Percentiles rank a stretch among this genome's conserved stretches.
Conservation (phyloP, 1,140 invertebrate species). For the Ceratosolen solmsi region DNA sequence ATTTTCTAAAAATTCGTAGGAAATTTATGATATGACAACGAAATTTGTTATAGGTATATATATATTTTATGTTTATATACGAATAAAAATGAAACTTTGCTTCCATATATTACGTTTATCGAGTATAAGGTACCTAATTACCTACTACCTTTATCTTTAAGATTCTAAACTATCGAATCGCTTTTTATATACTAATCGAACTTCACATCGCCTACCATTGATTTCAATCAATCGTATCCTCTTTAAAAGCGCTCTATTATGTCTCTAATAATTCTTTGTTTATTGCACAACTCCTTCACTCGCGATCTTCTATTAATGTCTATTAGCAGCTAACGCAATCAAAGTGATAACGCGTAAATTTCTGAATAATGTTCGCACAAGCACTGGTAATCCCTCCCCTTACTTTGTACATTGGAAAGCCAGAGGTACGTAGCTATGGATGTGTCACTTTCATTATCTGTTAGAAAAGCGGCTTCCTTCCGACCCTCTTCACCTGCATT, state of each 20-base stretch:
- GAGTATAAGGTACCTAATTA: constrained; percentile 13
- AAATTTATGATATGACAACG: constrained; percentile 42
- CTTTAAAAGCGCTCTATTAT: not conserved
- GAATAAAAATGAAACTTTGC: constrained; percentile 27
- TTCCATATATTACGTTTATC: not conserved
- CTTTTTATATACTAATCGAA: constrained; percentile 1
- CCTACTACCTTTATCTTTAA: not conserved
- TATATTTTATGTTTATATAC: not conserved
- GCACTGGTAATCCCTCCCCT: constrained; percentile 23
- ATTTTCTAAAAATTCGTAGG: constrained; percentile 29
- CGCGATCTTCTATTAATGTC: too few species aligned
- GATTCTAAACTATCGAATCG: not conserved
- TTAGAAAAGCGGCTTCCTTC: not conserved
- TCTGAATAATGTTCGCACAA: not conserved
- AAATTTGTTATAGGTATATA: constrained; percentile 3
- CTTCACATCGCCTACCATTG: not conserved
- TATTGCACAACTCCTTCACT: constrained; percentile 19
- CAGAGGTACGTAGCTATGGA: not conserved
- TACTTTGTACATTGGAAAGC: constrained; percentile 15
- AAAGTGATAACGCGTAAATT: not conserved
- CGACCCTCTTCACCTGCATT: not conserved
- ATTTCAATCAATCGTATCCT: not conserved
- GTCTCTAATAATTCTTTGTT: not conserved
- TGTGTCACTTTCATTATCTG: not conserved
- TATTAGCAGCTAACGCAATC: not conserved